Evolutionary conservation across 2,113 vertebrate species (phyloP).

Genomic region (Brachyhypopomus occidentalis): DNA sequence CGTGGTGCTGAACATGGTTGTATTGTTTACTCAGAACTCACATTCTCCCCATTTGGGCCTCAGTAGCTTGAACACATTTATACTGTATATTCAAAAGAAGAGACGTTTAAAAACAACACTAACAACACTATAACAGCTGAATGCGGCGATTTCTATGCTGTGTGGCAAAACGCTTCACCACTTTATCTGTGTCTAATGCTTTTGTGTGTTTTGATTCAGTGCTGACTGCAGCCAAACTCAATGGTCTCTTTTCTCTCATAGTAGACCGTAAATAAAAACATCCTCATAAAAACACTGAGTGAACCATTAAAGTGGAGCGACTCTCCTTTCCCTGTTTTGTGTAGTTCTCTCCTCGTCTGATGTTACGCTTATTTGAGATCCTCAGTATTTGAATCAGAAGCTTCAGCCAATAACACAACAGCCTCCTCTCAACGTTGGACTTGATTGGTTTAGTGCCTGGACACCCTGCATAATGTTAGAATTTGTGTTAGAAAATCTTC

Average conservation of each 20-base stretch:
- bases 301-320: slow-evolving; percentile 30
- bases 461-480: slow-evolving; percentile 33
- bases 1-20: not conserved
- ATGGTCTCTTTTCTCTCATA: not conserved
- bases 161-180: slow-evolving; percentile 11
- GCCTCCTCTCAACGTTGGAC: slow-evolving; percentile 27
- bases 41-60: not conserved
- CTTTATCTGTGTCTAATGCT: not conserved
- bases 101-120: not conserved
- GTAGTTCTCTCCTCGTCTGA: slow-evolving; percentile 32
- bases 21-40: not conserved
- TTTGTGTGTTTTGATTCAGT: slow-evolving; percentile 16
- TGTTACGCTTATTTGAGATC: slow-evolving; percentile 38
- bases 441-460: slow-evolving; percentile 34
- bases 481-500: slow-evolving; percentile 34
- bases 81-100: not conserved
- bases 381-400: slow-evolving; percentile 43
- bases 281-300: not conserved
- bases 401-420: slow-evolving; percentile 22
- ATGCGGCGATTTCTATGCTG: slow-evolving; percentile 3
- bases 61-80: slow-evolving; percentile 1
- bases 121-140: not conserved
- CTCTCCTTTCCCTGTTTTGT: slow-evolving; percentile 21
- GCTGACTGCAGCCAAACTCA: not conserved
- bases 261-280: not conserved